Evolutionary conservation across 2,888 invertebrate species (phyloP).

Genomic region (Erynnis tages): DNA sequence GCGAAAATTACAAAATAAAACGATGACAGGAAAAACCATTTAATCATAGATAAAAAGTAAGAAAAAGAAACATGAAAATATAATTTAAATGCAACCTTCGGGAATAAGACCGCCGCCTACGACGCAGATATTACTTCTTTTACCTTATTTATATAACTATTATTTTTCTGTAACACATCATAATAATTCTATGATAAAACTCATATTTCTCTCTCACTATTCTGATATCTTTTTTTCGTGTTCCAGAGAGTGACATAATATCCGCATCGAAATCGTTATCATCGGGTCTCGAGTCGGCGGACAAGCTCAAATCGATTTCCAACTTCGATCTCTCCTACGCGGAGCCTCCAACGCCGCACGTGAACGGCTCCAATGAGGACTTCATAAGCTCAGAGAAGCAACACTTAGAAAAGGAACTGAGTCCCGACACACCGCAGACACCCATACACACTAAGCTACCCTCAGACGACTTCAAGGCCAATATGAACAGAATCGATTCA

Average conservation of each 20-base stretch:
- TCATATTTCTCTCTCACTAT: too few relatives aligned
- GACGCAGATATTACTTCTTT: too few relatives aligned
- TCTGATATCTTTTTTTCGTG: background rate
- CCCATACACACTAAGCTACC: constrained; percentile 43
- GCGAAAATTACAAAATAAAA: too few relatives aligned
- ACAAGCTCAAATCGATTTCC: constrained; percentile 47
- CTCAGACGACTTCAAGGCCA: constrained; percentile 66
- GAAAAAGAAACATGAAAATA: too few relatives aligned
- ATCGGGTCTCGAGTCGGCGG: constrained; percentile 54
- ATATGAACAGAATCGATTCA: constrained; percentile 75
- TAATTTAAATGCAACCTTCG: too few relatives aligned
- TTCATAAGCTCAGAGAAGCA: constrained; percentile 57
- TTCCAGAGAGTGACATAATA: constrained; percentile 38
- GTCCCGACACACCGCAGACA: constrained; percentile 36
- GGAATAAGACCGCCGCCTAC: too few relatives aligned
- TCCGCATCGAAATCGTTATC: constrained; percentile 55
- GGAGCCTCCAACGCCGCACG: constrained; percentile 33
- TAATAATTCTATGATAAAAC: too few relatives aligned
- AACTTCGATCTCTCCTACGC: constrained; percentile 57
- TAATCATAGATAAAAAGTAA: too few relatives aligned
- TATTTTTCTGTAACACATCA: too few relatives aligned
- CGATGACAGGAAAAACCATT: too few relatives aligned
- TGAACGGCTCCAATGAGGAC: constrained; percentile 61
- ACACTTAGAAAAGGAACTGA: constrained; percentile 41
- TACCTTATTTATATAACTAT: too few relatives aligned